Percentiles rank a stretch among this genome's conserved stretches.
These are phyloP conservation scores for Stenodera caucasica DNA, from an alignment of 2,888 invertebrate species.

Conservation along the genomic window DNA sequence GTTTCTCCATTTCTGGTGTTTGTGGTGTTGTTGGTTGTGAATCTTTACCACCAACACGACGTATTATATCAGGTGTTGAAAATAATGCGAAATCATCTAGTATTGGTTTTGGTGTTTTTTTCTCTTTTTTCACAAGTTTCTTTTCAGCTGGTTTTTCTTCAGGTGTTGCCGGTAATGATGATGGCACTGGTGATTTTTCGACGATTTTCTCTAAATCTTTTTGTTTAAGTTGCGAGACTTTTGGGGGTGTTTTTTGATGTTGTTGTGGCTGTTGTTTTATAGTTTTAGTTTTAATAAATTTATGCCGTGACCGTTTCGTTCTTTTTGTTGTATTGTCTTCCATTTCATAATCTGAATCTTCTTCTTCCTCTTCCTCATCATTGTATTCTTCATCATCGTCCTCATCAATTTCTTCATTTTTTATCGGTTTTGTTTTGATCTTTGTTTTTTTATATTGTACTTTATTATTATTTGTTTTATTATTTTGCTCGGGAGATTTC, in stretches of 20 bases:
- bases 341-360: constrained; percentile 60
- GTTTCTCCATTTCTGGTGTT: constrained; percentile 40
- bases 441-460: constrained; percentile 29
- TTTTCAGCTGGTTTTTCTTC: constrained; percentile 38
- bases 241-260: constrained; percentile 20
- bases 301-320: constrained; percentile 39
- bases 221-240: constrained; percentile 18
- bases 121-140: constrained; percentile 52
- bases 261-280: constrained; percentile 19
- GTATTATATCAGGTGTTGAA: constrained; percentile 77
- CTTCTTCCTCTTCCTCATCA: constrained; percentile 50
- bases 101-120: constrained; percentile 58
- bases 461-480: constrained; percentile 11
- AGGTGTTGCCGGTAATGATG: constrained; percentile 39
- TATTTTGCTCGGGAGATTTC: constrained; percentile 11
- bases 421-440: constrained; percentile 16
- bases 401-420: constrained; percentile 32
- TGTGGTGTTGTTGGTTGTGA: constrained; percentile 40
- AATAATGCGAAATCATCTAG: constrained; percentile 71
- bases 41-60: constrained; percentile 60
- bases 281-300: constrained; percentile 31
- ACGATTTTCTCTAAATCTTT: constrained; percentile 45
- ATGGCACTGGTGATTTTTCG: constrained; percentile 17
- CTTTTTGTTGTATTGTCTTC: constrained; percentile 41
- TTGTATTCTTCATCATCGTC: constrained; percentile 56